Conservation (phyloP, 2,113 vertebrate species). For the Pseudolaguvia tuberculata region DNA sequence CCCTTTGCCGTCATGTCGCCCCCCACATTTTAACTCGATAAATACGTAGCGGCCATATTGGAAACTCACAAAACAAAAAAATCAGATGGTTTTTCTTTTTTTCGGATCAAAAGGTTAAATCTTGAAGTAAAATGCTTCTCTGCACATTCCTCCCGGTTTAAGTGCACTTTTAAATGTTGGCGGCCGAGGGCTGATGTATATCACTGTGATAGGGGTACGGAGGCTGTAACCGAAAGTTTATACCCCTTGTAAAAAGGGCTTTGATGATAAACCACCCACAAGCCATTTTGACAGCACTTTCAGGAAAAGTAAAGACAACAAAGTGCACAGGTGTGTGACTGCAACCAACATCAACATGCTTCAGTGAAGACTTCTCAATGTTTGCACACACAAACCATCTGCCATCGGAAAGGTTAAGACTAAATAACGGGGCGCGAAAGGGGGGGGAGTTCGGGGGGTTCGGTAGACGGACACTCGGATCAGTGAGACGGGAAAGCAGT, state of each 20-base stretch:
- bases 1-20: no score
- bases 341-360: background rate
- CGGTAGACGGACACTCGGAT: slow-evolving; percentile 36
- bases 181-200: slow-evolving; percentile 26
- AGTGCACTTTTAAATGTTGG: slow-evolving; percentile 39
- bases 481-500: background rate
- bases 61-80: no score
- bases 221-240: slow-evolving; percentile 38
- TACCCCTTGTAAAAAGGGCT: slow-evolving; percentile 30
- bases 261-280: slow-evolving; percentile 49
- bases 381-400: background rate
- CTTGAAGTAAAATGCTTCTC: slow-evolving; percentile 16
- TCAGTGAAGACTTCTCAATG: background rate
- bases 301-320: slow-evolving; percentile 19
- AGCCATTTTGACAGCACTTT: slow-evolving; percentile 24
- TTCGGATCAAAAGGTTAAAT: no score
- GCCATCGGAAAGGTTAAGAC: slow-evolving; percentile 19
- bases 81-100: no score
- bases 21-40: no score
- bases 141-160: slow-evolving; percentile 16
- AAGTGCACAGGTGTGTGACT: slow-evolving; percentile 37
- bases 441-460: no score
- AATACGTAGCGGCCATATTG: no score
- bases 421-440: slow-evolving; percentile 42
- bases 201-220: slow-evolving; percentile 31